Base-by-base conservation (phyloP, 2,113 vertebrate genomes). In the Urocynchramus pylzowi region DNA sequence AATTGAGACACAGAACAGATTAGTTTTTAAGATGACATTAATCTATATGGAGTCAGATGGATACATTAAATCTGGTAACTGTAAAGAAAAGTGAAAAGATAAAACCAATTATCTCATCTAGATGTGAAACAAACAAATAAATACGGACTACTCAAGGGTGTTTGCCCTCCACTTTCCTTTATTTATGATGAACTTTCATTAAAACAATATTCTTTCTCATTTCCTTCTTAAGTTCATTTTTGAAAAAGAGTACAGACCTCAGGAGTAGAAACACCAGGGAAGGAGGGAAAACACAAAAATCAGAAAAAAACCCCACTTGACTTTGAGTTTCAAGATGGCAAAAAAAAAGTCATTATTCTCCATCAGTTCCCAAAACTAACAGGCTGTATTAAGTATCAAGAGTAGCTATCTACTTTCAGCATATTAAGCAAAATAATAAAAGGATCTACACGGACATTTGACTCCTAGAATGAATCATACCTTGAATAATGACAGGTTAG, bases 381-480 rank as follows among this genome's bases (percentile, higher is more conserved):
- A 70, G 8, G 7, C 3, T 39, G 16, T 44, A 67, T 27, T 33
- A 47, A 91, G 13, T 56, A 81, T 49, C 57, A 60, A 54, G 45
- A 70, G 27, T n/a, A 84, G 21, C 45, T 41, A 47, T 20, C 77
- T 89, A 64, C 16, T 77, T 90, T 54, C 39, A 87, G 15, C 13
- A 27, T 42, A 65, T 30, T 27, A 90, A 39, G 11, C 24, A 85
- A 87, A 76, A 60, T 30, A 90, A 54, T 54, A 59, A 70, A 89
- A 67, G 11, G 3, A 53, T 47, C 33, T 54, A 50, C 13, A 50
- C 0, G 6, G 69, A 70, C 10, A 54, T 77, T 74, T 85, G 33
- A 87, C 30, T 93, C 23, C 47, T 59, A 61, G 18, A 75, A 78
- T 68, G 64, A 90, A 69, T 86, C 75, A 88, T 45, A 81, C 3